Conservation (phyloP, 1,140 invertebrate species). For the Heliothis virescens region DNA sequence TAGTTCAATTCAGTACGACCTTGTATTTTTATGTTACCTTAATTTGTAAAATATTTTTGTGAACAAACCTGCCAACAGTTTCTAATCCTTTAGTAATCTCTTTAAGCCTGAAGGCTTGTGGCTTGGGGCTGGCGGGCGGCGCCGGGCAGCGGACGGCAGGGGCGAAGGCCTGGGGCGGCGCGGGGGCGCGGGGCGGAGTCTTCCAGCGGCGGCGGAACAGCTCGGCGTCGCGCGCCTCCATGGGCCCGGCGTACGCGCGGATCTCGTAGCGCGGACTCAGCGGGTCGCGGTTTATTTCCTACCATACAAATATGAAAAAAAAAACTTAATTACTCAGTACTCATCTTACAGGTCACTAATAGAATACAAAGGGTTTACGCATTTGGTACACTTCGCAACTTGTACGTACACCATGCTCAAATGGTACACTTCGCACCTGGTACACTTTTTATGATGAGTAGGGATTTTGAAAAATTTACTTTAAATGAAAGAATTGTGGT, state of each 20-base stretch:
- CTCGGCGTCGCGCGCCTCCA: conserved; percentile 87
- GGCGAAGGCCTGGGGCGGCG: conserved; percentile 88
- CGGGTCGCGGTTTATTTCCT: conserved; percentile 89
- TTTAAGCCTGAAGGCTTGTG: conserved; percentile 87
- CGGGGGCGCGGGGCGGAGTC: conserved; percentile 81
- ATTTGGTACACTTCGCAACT: no score
- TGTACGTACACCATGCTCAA: no score
- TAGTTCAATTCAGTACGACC: no score
- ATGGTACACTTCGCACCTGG: no score
- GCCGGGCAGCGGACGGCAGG: conserved; percentile 3
- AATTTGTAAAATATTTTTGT: no score
- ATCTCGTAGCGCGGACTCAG: conserved; percentile 90
- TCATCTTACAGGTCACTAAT: no score
- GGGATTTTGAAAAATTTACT: no score
- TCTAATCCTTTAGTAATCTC: conserved; percentile 95
- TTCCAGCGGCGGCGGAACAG: background rate
- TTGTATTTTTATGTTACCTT: no score
- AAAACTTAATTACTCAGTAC: no score
- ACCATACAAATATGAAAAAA: background rate
- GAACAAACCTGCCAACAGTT: conserved; percentile 90
- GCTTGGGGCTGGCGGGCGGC: conserved; percentile 86
- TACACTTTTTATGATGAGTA: no score
- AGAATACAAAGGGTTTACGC: no score
- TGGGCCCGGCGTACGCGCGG: conserved; percentile 94
- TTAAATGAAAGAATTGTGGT: no score